These are phyloP conservation scores for Dermochelys coriacea DNA, from an alignment of 2,797 vertebrate genomes.

Conservation along the genomic window DNA sequence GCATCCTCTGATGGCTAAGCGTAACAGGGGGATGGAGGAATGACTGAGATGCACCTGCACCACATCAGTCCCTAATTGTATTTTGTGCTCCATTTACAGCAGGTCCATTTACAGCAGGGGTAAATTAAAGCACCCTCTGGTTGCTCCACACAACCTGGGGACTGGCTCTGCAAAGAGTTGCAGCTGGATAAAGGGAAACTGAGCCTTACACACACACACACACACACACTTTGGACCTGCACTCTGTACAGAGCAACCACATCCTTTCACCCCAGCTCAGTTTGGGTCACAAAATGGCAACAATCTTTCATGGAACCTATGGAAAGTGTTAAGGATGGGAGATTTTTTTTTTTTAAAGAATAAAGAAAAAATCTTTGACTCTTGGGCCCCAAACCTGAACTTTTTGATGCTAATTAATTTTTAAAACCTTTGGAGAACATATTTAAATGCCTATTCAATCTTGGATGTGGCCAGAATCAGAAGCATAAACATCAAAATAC, in stretches of 20 bases:
- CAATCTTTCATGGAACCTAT: background rate
- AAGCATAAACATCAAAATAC: background rate
- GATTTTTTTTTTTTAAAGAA: background rate
- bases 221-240: background rate
- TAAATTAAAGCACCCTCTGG: background rate
- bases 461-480: background rate
- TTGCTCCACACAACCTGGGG: background rate
- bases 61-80: background rate
- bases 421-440: background rate
- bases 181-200: background rate
- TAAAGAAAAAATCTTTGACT: no score
- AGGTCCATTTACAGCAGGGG: background rate
- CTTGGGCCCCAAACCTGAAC: background rate
- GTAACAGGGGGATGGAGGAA: fast-evolving
- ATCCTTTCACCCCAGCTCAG: background rate
- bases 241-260: background rate
- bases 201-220: background rate
- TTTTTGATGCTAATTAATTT: background rate
- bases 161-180: background rate
- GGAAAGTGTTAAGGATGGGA: background rate
- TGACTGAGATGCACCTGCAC: background rate
- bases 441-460: background rate
- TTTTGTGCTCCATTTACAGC: background rate
- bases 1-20: background rate
- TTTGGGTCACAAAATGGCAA: background rate